These are phyloP conservation scores for Aradus depressus DNA, from an alignment of 2,888 invertebrate genomes.

Conservation along the genomic window DNA sequence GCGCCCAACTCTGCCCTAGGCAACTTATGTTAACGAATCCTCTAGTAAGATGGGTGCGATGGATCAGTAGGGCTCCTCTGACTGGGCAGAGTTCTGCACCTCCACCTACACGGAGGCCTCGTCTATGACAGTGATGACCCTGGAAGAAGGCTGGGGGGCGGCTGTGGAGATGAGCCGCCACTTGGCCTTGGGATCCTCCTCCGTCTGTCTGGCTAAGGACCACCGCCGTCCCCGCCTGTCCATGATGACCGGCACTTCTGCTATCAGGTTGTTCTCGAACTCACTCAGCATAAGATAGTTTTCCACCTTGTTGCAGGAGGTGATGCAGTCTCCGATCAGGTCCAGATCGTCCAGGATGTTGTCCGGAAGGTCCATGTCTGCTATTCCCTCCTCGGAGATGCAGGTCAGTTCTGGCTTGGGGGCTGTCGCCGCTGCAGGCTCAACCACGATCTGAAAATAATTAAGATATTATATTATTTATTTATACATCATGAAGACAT, in stretches of 20 bases:
- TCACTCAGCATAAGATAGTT: slow-evolving; percentile 77
- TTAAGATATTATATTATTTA: neutral
- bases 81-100: neutral
- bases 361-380: slow-evolving; percentile 71
- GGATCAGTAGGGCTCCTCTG: too few species aligned
- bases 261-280: slow-evolving; percentile 72
- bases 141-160: slow-evolving; percentile 39
- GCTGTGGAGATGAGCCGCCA: slow-evolving; percentile 39
- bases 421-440: slow-evolving; percentile 40
- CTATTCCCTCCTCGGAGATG: slow-evolving; percentile 74
- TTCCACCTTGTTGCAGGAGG: slow-evolving; percentile 75
- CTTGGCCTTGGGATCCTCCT: slow-evolving; percentile 35
- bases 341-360: slow-evolving; percentile 66
- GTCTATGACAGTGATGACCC: slow-evolving; percentile 67
- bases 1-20: too few species aligned
- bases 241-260: slow-evolving; percentile 61
- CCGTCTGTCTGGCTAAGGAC: slow-evolving; percentile 50
- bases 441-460: slow-evolving; percentile 26
- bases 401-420: slow-evolving; percentile 68
- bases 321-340: slow-evolving; percentile 71
- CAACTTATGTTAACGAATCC: too few species aligned
- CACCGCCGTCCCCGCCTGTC: slow-evolving; percentile 60
- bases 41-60: too few species aligned
- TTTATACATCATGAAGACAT: too few species aligned
- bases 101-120: slow-evolving; percentile 47